Percentiles rank a stretch among this genome's conserved stretches.
These are phyloP conservation scores for Dendroctonus ponderosae DNA, from an alignment of 1,140 invertebrate genomes.

Conservation along the genomic window DNA sequence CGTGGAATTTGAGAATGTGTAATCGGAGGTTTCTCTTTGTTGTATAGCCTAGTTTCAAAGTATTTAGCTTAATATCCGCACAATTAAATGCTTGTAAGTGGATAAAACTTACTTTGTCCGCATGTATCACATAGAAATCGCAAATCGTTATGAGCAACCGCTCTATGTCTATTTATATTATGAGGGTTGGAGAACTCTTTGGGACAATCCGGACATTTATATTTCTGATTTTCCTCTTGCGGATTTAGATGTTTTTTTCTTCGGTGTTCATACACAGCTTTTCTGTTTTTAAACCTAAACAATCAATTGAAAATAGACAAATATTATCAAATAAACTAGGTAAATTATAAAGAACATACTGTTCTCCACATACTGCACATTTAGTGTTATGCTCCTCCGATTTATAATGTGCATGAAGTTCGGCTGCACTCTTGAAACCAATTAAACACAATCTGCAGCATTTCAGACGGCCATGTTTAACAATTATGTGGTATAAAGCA, in stretches of 20 bases:
- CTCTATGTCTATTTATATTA: conserved; percentile 20
- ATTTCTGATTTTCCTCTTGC: conserved; percentile 20
- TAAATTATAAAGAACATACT: conserved; percentile 17
- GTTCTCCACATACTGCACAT: conserved; percentile 25
- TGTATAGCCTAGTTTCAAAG: conserved; percentile 22
- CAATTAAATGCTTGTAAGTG: not conserved
- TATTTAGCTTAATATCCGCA: not conserved
- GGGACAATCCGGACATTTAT: conserved; percentile 26
- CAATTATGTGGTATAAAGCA: conserved; percentile 28
- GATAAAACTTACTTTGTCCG: conserved; percentile 25
- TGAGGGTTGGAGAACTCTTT: conserved; percentile 20
- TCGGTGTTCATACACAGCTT: conserved; percentile 24
- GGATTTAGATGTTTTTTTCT: conserved; percentile 28
- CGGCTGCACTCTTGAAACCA: conserved; percentile 20
- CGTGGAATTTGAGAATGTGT: conserved; percentile 27
- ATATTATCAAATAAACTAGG: not conserved
- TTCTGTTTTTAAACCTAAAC: conserved; percentile 26
- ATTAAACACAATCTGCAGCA: conserved; percentile 30
- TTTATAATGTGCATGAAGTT: conserved; percentile 24
- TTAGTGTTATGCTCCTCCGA: conserved; percentile 32
- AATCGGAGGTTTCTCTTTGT: conserved; percentile 26
- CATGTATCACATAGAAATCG: conserved; percentile 28
- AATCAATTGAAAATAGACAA: not conserved
- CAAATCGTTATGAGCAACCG: conserved; percentile 17
- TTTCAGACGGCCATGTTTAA: conserved; percentile 22